Percentiles rank a stretch among this genome's conserved stretches.
Evolutionary conservation across 2,113 vertebrate species (phyloP).

Genomic region (Dissostichus mawsoni): DNA sequence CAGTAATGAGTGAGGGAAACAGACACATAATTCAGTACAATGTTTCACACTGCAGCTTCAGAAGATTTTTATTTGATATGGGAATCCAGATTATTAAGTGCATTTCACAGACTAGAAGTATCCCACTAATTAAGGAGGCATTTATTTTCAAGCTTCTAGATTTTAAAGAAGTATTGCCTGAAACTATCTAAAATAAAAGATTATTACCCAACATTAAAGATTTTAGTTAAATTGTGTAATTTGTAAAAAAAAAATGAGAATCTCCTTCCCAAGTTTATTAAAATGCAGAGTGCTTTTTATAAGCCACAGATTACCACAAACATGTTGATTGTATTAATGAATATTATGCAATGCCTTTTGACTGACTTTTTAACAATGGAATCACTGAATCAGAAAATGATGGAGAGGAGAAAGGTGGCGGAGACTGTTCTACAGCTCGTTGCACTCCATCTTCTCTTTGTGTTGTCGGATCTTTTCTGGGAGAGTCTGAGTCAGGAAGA

Average conservation of each 20-base stretch:
- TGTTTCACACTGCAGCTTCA: neutral
- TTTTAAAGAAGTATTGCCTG: neutral
- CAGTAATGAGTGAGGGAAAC: neutral
- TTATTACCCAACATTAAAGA: too few species aligned
- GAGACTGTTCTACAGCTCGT: constrained; percentile 60
- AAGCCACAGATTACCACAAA: too few species aligned
- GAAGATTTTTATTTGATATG: neutral
- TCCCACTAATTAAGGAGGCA: too few species aligned
- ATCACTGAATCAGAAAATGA: neutral
- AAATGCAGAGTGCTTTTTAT: too few species aligned
- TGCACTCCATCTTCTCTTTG: constrained; percentile 51
- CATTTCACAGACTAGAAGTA: neutral
- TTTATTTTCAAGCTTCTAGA: too few species aligned
- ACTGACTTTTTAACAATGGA: neutral
- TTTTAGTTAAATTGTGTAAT: neutral
- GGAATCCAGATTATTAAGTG: neutral
- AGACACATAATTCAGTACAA: neutral
- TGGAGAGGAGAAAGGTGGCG: neutral
- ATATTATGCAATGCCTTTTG: too few species aligned
- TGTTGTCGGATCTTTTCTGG: constrained; percentile 58
- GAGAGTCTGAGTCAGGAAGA: constrained; percentile 77
- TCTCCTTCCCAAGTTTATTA: neutral
- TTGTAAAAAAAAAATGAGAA: neutral
- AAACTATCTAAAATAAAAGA: neutral
- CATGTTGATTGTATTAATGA: too few species aligned